phyloP scores from a whole-genome alignment of 2,797 vertebrate genomes.

The Psittacula derbiana region DNA sequence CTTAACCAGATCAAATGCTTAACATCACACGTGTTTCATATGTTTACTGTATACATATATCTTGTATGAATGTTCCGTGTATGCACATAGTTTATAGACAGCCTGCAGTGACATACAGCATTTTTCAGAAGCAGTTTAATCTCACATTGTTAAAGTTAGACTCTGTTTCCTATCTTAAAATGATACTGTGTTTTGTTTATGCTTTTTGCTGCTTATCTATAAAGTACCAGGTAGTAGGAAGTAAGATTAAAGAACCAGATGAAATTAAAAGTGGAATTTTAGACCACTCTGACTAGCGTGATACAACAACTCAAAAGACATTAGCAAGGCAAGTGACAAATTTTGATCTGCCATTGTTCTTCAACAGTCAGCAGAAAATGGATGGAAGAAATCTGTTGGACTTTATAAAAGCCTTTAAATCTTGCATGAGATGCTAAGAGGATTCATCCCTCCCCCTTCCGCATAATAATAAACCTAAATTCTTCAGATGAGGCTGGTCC shows the following conservation, averaged over 20 bases:
- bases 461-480: background rate
- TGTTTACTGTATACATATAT: background rate
- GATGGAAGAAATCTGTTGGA: background rate
- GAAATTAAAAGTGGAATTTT: conserved; percentile 4
- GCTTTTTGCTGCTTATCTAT: background rate
- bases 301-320: background rate
- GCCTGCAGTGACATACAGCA: background rate
- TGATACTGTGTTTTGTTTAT: background rate
- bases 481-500: background rate
- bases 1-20: background rate
- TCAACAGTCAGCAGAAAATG: background rate
- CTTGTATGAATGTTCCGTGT: background rate
- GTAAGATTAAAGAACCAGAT: background rate
- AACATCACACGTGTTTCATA: background rate
- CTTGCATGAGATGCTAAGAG: background rate
- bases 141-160: background rate
- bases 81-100: background rate
- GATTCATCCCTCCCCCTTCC: background rate
- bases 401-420: background rate
- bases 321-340: background rate
- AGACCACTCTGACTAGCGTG: background rate
- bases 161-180: background rate
- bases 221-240: background rate
- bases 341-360: background rate
- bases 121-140: background rate